Evolutionary conservation across 2,113 vertebrate species (phyloP).

Genomic region (Nothobranchius furzeri): DNA sequence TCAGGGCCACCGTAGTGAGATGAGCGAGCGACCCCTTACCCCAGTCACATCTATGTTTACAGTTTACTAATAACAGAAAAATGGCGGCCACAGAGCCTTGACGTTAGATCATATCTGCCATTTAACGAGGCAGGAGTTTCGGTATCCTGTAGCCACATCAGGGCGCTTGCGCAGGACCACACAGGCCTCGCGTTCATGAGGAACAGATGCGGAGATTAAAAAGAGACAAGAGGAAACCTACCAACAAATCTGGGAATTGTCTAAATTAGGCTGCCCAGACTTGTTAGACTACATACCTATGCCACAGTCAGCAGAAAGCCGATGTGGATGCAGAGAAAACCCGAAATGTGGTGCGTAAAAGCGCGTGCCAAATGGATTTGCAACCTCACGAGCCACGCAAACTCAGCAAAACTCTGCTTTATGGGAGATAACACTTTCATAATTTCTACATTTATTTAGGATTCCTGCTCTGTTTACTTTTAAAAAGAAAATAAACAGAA

Average conservation of each 20-base stretch:
- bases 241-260: background rate
- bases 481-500: no score
- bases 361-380: background rate
- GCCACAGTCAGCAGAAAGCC: background rate
- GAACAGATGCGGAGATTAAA: constrained; percentile 1
- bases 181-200: constrained; percentile 25
- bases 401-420: background rate
- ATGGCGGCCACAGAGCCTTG: constrained; percentile 22
- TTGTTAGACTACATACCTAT: background rate
- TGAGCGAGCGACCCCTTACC: background rate
- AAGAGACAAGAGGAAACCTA: constrained; percentile 27
- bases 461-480: no score
- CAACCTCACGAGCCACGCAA: background rate
- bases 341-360: constrained; percentile 21
- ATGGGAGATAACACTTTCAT: no score
- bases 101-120: constrained; percentile 27
- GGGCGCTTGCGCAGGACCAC: constrained; percentile 29
- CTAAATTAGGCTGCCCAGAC: background rate
- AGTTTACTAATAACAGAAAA: constrained; percentile 35
- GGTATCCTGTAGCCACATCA: constrained; percentile 54
- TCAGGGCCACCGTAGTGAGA: background rate
- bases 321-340: background rate
- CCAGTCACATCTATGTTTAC: constrained; percentile 16
- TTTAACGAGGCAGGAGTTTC: constrained; percentile 52
- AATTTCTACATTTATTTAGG: no score